Evolutionary conservation across 2,888 invertebrate genomes (phyloP).

Genomic region (Panzeria rudis): DNA sequence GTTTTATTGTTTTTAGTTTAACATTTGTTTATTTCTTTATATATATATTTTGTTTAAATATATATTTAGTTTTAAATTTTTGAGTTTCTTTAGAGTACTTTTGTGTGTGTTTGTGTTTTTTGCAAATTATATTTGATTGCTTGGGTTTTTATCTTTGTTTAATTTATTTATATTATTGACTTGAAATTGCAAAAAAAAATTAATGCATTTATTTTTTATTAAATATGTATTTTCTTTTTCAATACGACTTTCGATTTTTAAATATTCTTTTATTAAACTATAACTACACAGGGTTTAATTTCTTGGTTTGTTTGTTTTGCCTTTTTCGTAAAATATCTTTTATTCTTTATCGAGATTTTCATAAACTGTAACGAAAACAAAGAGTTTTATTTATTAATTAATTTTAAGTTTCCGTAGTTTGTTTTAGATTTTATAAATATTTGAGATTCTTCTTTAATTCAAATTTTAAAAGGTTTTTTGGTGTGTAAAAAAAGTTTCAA

Average conservation of each 20-base stretch:
- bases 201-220: constrained; percentile 35
- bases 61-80: constrained; percentile 47
- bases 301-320: background rate
- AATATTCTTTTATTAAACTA: constrained; percentile 21
- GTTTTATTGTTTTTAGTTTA: constrained; percentile 41
- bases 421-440: background rate
- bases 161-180: constrained; percentile 41
- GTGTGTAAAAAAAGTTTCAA: background rate
- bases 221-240: constrained; percentile 12
- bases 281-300: constrained; percentile 22
- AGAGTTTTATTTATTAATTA: background rate
- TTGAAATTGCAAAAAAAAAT: constrained; percentile 36
- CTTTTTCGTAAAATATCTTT: background rate
- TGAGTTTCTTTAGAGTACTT: constrained; percentile 30
- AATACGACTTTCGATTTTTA: constrained; percentile 16
- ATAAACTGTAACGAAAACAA: constrained; percentile 39
- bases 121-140: constrained; percentile 55
- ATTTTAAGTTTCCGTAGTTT: background rate
- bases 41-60: constrained; percentile 37
- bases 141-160: constrained; percentile 3
- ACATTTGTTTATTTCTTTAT: constrained; percentile 53
- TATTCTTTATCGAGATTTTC: constrained; percentile 31
- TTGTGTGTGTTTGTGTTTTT: constrained; percentile 39
- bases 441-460: background rate
- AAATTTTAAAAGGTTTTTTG: background rate